phyloP scores from a whole-genome alignment of 2,113 vertebrate species.

The Sorex araneus region DNA sequence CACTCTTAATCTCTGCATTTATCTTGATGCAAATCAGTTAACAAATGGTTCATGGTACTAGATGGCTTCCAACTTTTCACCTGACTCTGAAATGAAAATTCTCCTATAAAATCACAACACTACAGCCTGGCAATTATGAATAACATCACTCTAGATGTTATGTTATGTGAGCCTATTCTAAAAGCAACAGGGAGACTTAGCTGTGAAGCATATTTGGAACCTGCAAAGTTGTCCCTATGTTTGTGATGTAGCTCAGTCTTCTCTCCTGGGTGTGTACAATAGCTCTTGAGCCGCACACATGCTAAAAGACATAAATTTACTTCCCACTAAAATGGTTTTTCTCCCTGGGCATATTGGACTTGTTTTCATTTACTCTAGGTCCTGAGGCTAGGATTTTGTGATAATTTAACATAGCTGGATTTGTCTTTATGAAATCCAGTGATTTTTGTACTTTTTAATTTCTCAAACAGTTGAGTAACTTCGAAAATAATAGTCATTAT shows the following conservation, averaged over 20 bases:
- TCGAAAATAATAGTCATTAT: constrained; percentile 37
- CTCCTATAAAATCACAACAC: neutral
- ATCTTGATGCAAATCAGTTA: neutral
- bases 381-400: neutral
- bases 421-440: constrained; percentile 39
- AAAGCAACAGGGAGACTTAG: neutral
- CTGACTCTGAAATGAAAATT: neutral
- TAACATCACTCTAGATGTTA: too few species aligned
- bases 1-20: neutral
- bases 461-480: constrained; percentile 61
- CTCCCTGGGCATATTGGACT: neutral
- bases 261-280: neutral
- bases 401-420: constrained; percentile 19
- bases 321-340: constrained; percentile 21
- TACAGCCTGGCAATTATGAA: neutral
- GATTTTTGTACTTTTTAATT: constrained; percentile 38
- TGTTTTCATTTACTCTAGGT: constrained; percentile 40
- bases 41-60: neutral
- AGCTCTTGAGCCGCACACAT: neutral
- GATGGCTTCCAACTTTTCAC: neutral
- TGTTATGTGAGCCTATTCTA: neutral
- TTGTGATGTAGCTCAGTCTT: neutral
- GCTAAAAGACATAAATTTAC: neutral
- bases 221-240: neutral
- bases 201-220: neutral